These are phyloP conservation scores for Zaprionus obscuricornis DNA, from an alignment of 2,888 invertebrate species.

Conservation along the genomic window DNA sequence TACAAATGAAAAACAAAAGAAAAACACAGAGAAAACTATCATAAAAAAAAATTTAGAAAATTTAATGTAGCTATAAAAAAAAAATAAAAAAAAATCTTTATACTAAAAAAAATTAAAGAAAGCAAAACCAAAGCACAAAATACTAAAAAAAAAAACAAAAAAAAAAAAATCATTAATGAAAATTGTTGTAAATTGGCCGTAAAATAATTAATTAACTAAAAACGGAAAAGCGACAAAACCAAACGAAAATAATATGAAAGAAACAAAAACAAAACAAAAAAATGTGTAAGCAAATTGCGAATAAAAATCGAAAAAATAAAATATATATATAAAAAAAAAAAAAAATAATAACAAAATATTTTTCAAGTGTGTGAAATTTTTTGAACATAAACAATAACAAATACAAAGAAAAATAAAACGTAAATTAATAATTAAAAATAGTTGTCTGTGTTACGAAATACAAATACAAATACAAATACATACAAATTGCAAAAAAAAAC, in stretches of 20 bases:
- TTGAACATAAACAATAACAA: constrained; percentile 71
- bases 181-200: constrained; percentile 41
- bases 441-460: constrained; percentile 76
- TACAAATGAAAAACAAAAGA: constrained; percentile 40
- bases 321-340: neutral
- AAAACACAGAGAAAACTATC: constrained; percentile 8
- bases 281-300: constrained; percentile 30
- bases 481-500: constrained; percentile 62
- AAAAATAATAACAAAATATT: constrained; percentile 57
- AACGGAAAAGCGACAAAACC: neutral
- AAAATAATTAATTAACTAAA: constrained; percentile 26
- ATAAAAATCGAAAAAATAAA: constrained; percentile 5
- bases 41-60: too few relatives aligned
- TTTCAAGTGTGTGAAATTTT: constrained; percentile 79
- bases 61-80: too few relatives aligned
- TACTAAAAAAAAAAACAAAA: constrained; percentile 17
- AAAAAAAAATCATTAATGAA: constrained; percentile 2
- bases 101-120: constrained; percentile 40
- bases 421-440: constrained; percentile 73
- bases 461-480: constrained; percentile 62
- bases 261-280: constrained; percentile 6
- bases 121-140: constrained; percentile 20
- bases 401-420: constrained; percentile 39
- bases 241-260: constrained; percentile 11
- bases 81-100: constrained; percentile 34